Evolutionary conservation across 2,797 vertebrate genomes (phyloP), one percentile per base, ranked within the genome.

Genomic region (Cygnus olor): DNA sequence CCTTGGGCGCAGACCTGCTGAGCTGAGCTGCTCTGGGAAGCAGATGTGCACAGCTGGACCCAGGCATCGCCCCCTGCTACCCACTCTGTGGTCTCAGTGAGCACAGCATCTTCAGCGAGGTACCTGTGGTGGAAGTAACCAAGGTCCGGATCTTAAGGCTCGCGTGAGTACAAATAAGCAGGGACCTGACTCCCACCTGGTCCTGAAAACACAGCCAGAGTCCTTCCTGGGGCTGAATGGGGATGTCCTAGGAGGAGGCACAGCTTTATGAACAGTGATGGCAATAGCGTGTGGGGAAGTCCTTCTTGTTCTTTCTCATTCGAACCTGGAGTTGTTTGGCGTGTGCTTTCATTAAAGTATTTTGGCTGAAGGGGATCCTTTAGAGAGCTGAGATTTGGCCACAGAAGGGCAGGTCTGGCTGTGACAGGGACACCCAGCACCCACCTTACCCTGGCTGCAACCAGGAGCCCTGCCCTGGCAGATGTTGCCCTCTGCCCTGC

Each of bases 31-130:
- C 64, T 66, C 63, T 47, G 51, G 54, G 10, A 44, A 49, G 25
- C 72, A 65, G 58, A 58, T n/a, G 71, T 19, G 69, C 73, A 24
- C 56, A 86, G 71, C 79, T 49, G 85, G 40, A 21, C 4, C 32
- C 65, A 73, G 42, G 34, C 89, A 49, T 9, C 3, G 0, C 6
- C 27, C 42, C 44, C 53, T 24, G 21, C 47, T 28, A 49, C 42
- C 5, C 22, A 7, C 17, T 7, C 14, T 1, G 4, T 6, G 51
- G 4, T 38, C n/a, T 16, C 3, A 0, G 34, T 3, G 7, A 49
- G 14, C 3, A 28, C 53, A 56, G 56, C 40, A 38, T 14, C 68
- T 57, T 30, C 24, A 45, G 22, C 28, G 20, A 28, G 7, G 9
- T 11, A 17, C 20, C 30, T 40, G 36, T 8, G 22, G 11, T 44